Conservation (phyloP, 2,888 invertebrate species). For the Nyleta sp. region DNA sequence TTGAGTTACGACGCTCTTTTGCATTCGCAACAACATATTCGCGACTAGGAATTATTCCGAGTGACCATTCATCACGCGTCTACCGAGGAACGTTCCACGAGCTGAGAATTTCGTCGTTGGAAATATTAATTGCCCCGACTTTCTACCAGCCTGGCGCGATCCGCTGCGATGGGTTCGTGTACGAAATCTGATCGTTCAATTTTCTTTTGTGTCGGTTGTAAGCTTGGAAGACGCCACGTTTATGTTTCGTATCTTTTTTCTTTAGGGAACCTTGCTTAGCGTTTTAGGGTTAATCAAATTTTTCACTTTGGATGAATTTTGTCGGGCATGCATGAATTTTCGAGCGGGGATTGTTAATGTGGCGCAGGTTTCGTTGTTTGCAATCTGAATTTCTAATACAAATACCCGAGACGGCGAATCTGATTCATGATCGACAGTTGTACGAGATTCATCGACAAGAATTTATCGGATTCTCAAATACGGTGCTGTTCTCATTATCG, state of each 20-base stretch:
- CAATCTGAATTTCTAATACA: constrained; percentile 41
- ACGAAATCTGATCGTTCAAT: too few species aligned
- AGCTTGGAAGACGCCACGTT: too few species aligned
- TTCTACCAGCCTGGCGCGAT: too few species aligned
- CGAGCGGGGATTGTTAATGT: constrained; percentile 32
- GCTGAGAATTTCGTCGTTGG: constrained; percentile 22
- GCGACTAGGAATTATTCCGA: constrained; percentile 26
- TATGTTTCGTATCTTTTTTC: too few species aligned
- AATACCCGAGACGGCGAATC: constrained; percentile 37
- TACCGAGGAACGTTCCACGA: background rate
- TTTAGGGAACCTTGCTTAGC: too few species aligned
- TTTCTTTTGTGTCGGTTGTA: too few species aligned
- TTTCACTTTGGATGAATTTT: too few species aligned
- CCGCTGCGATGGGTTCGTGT: too few species aligned
- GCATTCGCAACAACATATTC: constrained; percentile 53
- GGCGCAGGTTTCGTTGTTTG: constrained; percentile 3
- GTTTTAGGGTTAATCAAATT: too few species aligned
- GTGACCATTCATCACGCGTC: constrained; percentile 31
- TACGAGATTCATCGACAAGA: constrained; percentile 53
- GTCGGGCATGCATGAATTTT: too few species aligned
- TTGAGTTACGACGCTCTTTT: constrained; percentile 48
- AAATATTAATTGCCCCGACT: constrained; percentile 33
- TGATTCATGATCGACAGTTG: constrained; percentile 49
- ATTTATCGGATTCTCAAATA: constrained; percentile 58
- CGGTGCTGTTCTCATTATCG: constrained; percentile 48